A percentile compares a stretch with the other conserved stretches of the same genome.
Conservation (phyloP, 2,888 invertebrate species). For the Harpalus rufipes region DNA sequence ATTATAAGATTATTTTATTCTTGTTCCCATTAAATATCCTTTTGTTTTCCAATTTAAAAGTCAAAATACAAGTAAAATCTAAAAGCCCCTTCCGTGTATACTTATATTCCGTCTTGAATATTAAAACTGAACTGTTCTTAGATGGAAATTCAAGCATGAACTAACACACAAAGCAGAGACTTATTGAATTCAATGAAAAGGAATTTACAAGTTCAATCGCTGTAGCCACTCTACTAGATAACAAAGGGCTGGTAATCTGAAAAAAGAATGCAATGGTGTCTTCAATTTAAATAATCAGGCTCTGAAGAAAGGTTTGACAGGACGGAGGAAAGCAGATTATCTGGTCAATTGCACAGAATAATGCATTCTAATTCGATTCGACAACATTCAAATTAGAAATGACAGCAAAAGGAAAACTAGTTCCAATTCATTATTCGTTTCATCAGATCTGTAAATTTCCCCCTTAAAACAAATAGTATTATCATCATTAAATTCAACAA, state of each 20-base stretch:
- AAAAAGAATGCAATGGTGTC: slow-evolving; percentile 35
- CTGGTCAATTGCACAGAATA: slow-evolving; percentile 48
- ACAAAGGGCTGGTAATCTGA: slow-evolving; percentile 43
- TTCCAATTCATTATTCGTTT: background rate
- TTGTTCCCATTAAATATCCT: background rate
- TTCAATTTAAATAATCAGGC: slow-evolving; percentile 45
- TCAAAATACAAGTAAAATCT: slow-evolving; percentile 39
- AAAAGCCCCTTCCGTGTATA: background rate
- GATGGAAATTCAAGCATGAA: slow-evolving; percentile 39
- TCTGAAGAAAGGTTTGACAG: background rate
- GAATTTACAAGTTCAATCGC: slow-evolving; percentile 49
- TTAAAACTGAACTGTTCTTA: slow-evolving; percentile 36
- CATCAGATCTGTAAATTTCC: no score
- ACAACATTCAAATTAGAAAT: background rate
- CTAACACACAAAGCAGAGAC: slow-evolving; percentile 44
- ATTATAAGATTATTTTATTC: slow-evolving; percentile 13
- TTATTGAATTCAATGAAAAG: slow-evolving; percentile 47
- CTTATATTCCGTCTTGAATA: slow-evolving; percentile 33
- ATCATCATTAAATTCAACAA: no score
- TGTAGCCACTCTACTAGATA: slow-evolving; percentile 46
- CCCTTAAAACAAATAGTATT: no score
- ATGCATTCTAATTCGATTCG: slow-evolving; percentile 9
- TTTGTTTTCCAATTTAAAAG: slow-evolving; percentile 41
- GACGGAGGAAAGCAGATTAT: slow-evolving; percentile 41
- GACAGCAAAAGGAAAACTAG: background rate